phyloP scores from a whole-genome alignment of 2,797 vertebrate genomes.

The Nyctibius grandis region DNA sequence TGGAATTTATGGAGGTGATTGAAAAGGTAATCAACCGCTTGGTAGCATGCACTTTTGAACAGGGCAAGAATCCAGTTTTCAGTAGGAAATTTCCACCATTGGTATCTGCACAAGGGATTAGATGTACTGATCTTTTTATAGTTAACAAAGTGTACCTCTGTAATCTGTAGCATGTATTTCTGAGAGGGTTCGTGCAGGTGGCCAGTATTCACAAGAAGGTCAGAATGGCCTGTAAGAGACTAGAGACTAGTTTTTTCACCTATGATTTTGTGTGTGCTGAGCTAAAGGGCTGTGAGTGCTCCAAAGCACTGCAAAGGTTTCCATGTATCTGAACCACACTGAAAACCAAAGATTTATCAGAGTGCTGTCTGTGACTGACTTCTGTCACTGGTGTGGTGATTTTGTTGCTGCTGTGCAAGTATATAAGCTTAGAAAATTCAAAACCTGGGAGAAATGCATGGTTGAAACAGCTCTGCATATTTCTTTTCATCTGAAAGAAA shows the following conservation, averaged over 20 bases:
- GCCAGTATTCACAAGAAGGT: not conserved
- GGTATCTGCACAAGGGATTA: not conserved
- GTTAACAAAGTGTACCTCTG: not conserved
- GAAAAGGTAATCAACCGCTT: not conserved
- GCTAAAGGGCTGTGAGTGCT: not conserved
- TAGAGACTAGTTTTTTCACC: not conserved
- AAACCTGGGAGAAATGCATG: not conserved
- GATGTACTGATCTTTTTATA: not conserved
- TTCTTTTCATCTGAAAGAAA: not conserved
- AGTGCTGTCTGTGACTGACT: not conserved
- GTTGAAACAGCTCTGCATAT: not conserved
- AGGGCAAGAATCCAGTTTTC: not conserved
- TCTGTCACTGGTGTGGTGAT: not conserved
- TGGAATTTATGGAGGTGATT: not conserved
- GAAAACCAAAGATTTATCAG: not conserved
- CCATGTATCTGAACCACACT: rapidly evolving
- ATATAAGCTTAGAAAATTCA: not conserved
- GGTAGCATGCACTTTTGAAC: not conserved
- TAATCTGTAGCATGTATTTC: not conserved
- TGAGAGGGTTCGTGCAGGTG: not conserved
- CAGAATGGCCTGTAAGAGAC: not conserved
- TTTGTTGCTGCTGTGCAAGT: not conserved
- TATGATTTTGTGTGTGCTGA: not conserved
- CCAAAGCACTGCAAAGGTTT: not conserved
- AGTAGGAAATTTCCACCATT: not conserved